These are phyloP conservation scores for Marmota flaviventris DNA, from an alignment of 2,113 vertebrate genomes.

Conservation along the genomic window DNA sequence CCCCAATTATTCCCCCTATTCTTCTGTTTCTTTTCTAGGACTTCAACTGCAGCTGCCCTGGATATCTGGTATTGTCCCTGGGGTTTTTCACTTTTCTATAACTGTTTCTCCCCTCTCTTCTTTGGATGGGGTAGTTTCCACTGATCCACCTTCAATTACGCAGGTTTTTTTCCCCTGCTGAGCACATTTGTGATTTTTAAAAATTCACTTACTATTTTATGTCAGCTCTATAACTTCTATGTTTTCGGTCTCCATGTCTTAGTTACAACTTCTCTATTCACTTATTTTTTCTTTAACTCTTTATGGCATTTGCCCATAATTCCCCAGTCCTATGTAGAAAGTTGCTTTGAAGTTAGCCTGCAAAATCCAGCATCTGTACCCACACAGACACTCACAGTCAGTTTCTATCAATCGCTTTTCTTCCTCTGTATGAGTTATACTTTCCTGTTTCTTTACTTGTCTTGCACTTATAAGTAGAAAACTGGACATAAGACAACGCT, in stretches of 20 bases:
- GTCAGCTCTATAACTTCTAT: background rate
- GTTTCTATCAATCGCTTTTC: background rate
- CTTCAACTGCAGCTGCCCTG: too few species aligned
- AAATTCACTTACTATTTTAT: conserved; percentile 13
- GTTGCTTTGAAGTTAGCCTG: background rate
- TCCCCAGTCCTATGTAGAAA: background rate
- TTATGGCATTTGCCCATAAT: background rate
- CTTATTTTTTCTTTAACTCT: conserved; percentile 14
- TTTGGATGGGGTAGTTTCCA: background rate
- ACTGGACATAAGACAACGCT: background rate
- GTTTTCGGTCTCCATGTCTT: background rate
- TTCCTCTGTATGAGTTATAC: background rate
- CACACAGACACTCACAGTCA: background rate
- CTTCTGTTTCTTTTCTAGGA: too few species aligned
- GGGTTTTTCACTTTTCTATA: background rate
- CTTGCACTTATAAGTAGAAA: background rate
- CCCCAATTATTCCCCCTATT: too few species aligned
- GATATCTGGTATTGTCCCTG: too few species aligned
- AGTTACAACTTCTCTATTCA: background rate
- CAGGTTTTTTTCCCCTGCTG: background rate
- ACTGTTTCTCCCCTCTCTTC: background rate
- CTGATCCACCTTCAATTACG: background rate
- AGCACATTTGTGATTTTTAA: background rate
- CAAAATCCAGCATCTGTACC: background rate
- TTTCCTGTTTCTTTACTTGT: background rate